Evolutionary conservation across 2,113 vertebrate genomes (phyloP), one percentile per base, ranked within the genome.

Genomic region (Pipra filicauda): DNA sequence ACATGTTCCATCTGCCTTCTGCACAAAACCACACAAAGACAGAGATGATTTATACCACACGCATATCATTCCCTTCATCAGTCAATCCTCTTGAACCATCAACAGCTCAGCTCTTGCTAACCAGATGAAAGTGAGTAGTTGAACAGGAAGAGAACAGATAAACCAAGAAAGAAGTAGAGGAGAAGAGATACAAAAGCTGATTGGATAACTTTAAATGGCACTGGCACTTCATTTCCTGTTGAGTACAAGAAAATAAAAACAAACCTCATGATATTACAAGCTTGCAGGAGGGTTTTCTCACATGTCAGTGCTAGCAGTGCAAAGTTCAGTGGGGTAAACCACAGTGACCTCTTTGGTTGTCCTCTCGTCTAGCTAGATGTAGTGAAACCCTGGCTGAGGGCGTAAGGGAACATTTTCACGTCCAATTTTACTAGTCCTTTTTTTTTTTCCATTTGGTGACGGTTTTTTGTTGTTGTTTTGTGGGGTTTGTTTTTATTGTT

Each of bases 1-100:
- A 96, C 99, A 99, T 2, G 98, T 99, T 58, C 99, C 99, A 31
- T 99, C 99, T 0, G 98, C 98, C 98, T 99, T 99, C 99, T 99
- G 94, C 70, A 96, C 80, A 91, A 95, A 92, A 71, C 65, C 15
- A 0, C 91, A 92, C 26, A 88, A 4, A 91, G 23, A 84, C 11
- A 93, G 19, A 88, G 35, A 66, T 1, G 0, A 64, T 75, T 94
- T 67, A 74, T 59, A 69, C 11, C 31, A 39, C 74, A 67, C 9
- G 28, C 11, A 2, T 7, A 44, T 43, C n/a, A 54, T 33, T 75
- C n/a, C 46, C 46, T 75, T 86, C 77, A 85, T 69, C 79, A 58
- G 61, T 49, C 65, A 86, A 51, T 26, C 30, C 54, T 80, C 64
- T 18, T 51, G 65, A 93, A 69, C 48, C 67, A 83, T 16, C 81